Evolutionary conservation across 2,888 invertebrate species (phyloP).

Genomic region (Ennomos erosarius): DNA sequence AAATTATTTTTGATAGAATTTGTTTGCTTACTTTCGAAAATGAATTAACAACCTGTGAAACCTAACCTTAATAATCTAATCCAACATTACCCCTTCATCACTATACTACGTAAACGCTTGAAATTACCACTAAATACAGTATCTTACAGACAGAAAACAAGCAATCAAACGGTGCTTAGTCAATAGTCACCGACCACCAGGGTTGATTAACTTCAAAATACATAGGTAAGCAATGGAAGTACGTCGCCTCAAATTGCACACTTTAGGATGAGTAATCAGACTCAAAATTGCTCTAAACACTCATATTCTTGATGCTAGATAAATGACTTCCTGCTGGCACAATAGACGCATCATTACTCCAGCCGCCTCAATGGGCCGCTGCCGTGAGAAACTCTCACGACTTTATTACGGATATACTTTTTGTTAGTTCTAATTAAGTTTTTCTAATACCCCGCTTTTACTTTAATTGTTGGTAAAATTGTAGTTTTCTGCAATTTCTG

Average conservation of each 20-base stretch:
- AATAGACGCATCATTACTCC: conserved; percentile 83
- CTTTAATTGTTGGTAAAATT: conserved; percentile 71
- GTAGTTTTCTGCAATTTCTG: conserved; percentile 45
- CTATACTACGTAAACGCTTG: too few relatives aligned
- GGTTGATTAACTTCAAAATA: conserved; percentile 49
- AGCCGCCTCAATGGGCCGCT: conserved; percentile 69
- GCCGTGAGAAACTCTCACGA: conserved; percentile 83
- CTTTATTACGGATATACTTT: conserved; percentile 83
- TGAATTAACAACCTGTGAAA: too few relatives aligned
- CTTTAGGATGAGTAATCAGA: conserved; percentile 80
- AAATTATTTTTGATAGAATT: neutral
- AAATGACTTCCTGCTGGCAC: conserved; percentile 84
- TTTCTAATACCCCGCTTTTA: conserved; percentile 81
- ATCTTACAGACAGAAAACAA: too few relatives aligned
- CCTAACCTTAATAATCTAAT: neutral
- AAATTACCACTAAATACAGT: too few relatives aligned
- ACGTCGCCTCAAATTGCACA: conserved; percentile 77
- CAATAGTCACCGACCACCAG: conserved; percentile 44
- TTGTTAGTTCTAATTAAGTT: conserved; percentile 84
- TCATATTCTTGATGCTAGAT: conserved; percentile 85
- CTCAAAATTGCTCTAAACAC: conserved; percentile 83
- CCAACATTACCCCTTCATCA: too few relatives aligned
- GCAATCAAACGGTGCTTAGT: conserved; percentile 48
- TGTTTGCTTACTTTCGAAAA: neutral
- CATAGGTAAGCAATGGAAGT: conserved; percentile 5